These are phyloP conservation scores for Acanthococcus lagerstroemiae DNA, from an alignment of 2,888 invertebrate genomes.

Conservation along the genomic window DNA sequence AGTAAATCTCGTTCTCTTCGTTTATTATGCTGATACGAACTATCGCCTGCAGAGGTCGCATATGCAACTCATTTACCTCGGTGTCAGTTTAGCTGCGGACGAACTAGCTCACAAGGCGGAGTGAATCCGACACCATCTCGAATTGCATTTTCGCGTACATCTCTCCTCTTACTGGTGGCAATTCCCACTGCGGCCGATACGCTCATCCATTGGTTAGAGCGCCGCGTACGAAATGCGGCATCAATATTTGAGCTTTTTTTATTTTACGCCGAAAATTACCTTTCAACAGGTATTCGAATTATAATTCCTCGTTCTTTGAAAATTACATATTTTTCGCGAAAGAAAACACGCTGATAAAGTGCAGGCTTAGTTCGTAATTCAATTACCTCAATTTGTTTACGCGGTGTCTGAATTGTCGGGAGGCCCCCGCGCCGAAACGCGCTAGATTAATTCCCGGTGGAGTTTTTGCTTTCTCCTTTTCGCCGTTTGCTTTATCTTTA, in stretches of 20 bases:
- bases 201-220: too few relatives aligned
- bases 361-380: slow-evolving; percentile 24
- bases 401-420: not conserved
- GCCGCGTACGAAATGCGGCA: too few relatives aligned
- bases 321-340: slow-evolving; percentile 24
- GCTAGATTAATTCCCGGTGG: slow-evolving; percentile 27
- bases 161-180: too few relatives aligned
- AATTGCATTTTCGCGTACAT: too few relatives aligned
- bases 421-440: slow-evolving; percentile 16
- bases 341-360: slow-evolving; percentile 25
- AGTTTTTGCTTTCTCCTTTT: slow-evolving; percentile 22
- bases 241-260: not conserved
- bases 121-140: too few relatives aligned
- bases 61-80: too few relatives aligned
- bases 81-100: too few relatives aligned
- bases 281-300: not conserved
- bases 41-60: too few relatives aligned
- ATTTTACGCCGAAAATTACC: not conserved
- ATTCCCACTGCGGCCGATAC: too few relatives aligned
- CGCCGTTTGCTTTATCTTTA: slow-evolving; percentile 24
- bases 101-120: too few relatives aligned
- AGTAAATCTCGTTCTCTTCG: too few relatives aligned
- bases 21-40: too few relatives aligned
- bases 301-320: not conserved
- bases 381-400: slow-evolving; percentile 28